Conservation (phyloP, 92 coral and sea anemone species). For the Zoanthus sociatus region DNA sequence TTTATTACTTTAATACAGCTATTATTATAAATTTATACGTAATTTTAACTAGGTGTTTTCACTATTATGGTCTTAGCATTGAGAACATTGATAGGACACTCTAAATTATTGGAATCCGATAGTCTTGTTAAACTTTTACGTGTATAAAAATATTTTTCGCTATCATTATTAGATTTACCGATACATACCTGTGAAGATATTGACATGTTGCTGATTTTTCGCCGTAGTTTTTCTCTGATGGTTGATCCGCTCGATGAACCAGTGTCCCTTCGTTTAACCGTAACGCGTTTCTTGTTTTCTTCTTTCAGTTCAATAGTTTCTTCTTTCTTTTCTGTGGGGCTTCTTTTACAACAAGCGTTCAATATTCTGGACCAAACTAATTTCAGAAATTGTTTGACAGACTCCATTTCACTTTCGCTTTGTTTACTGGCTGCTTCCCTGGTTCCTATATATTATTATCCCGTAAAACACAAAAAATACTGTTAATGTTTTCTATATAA, state of each 20-base stretch:
- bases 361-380: background rate
- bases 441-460: slow-evolving; percentile 8
- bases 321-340: background rate
- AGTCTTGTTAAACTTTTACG: no score
- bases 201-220: slow-evolving; percentile 35
- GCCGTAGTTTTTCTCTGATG: slow-evolving; percentile 33
- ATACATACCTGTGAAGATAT: slow-evolving; percentile 22
- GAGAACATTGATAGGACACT: no score
- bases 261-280: slow-evolving; percentile 25
- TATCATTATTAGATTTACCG: no score
- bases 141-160: no score
- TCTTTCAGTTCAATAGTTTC: slow-evolving; percentile 1
- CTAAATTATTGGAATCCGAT: no score
- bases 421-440: slow-evolving; percentile 23
- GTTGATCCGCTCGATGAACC: slow-evolving; percentile 33
- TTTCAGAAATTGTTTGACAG: background rate
- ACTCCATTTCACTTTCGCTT: slow-evolving; percentile 33
- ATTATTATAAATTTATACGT: no score
- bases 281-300: background rate
- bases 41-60: no score
- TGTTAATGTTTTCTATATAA: no score
- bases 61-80: no score
- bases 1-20: no score
- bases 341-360: background rate
- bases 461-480: no score